Evolutionary conservation across 2,113 vertebrate species (phyloP), one percentile per base, ranked within the genome.

Genomic region (Microcebus lehilahytsara): DNA sequence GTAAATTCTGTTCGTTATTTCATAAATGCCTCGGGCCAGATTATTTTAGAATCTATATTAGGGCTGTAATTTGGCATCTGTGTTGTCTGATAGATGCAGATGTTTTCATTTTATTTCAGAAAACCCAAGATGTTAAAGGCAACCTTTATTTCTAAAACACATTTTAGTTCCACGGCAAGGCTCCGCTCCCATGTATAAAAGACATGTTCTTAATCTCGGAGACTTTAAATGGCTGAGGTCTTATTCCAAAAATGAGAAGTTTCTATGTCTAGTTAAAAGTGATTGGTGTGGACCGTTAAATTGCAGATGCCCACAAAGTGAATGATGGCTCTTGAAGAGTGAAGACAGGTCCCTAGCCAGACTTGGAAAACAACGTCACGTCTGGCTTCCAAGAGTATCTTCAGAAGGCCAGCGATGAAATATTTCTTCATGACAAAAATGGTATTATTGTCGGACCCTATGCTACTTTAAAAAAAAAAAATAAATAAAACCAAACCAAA

Each of bases 201-300:
- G 49, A 51, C 16, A 6, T 11, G 23, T 64, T 81, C 11, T 62
- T 69, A 9, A 42, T 58, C 40, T 53, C 42, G 25, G 72, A 56
- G 32, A 30, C 20, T 69, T 3, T 5, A 30, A 23, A 37, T 14
- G 23, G 23, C 62, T 49, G 40, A 16, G 1, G 17, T 32, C 8
- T 16, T 5, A 11, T 16, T 37, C 32, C 25, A 42, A 49, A 19
- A 2, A 12, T 2, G 51, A 20, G 30, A 13, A n/a, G 9, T 16
- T n/a, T 75, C 23, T 75, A 4, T 46, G 72, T 77, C 34, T 34
- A 53, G 22, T 27, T 51, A 12, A 25, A 53, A 9, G 51, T 27
- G 37, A 49, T 9, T 6, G 6, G 10, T 2, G 0, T n/a, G 16
- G 16, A n/a, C 30, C 6, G 22, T 6, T 42, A 40, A 12, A 10